Evolutionary conservation across 2,888 invertebrate species (phyloP), one percentile per base, ranked within the genome.

Genomic region (Bursaphelenchus okinawaensis): DNA sequence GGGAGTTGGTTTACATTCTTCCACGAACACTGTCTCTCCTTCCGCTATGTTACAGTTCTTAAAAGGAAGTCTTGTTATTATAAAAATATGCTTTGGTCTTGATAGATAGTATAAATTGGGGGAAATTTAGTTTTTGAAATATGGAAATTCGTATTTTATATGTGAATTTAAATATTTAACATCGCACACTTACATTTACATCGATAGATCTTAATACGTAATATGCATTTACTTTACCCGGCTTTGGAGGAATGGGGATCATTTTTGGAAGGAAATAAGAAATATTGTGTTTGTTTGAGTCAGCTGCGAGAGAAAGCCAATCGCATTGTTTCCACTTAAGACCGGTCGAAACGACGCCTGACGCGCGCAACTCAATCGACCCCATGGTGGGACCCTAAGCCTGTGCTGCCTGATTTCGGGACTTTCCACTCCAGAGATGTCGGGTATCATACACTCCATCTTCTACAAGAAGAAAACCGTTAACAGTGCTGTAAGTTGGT

Each of bases 1-100:
- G 12, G 40, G 40, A n/a, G 40, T 40, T 12, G 40, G 40, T 40
- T 40, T 24, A 7, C 58, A 29, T 20, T 62, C 68, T 22, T 54
- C 27, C 19, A 69, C 23, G 57, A 68, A 81, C 22, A 83, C 74
- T n/a, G 84, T 75, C 70, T 88, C 88, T 19, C 88, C 88, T 82
- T 88, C 88, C 63, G 87, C 86, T 81, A 89, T 88, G 3, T 87
- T 86, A 68, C 89, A 79, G 79, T 88, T 88, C 83, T 88, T 87
- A 23, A n/a, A n/a, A n/a, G n/a, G n/a, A n/a, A n/a, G n/a, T n/a
- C n/a, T n/a, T n/a, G n/a, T n/a, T n/a, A n/a, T n/a, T n/a, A n/a
- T n/a, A n/a, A n/a, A n/a, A n/a, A n/a, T n/a, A n/a, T n/a, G n/a
- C n/a, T n/a, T n/a, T n/a, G n/a, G n/a, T n/a, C n/a, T n/a, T 83